Evolutionary conservation across 2,888 invertebrate genomes (phyloP).

Genomic region (Erpobdella octoculata): DNA sequence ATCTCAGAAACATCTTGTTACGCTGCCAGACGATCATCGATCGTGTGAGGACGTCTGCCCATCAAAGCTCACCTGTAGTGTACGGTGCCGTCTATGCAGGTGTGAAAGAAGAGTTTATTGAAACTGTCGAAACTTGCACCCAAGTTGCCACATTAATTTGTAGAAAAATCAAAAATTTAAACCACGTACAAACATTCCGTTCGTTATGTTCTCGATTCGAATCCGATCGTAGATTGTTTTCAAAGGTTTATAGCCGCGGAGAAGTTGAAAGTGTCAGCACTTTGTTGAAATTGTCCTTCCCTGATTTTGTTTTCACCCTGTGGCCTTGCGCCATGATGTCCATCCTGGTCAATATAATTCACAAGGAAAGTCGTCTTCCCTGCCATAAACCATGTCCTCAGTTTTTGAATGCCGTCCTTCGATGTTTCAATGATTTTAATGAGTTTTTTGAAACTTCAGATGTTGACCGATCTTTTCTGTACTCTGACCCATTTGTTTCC

Average conservation of each 20-base stretch:
- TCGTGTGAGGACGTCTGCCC: neutral
- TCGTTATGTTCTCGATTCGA: neutral
- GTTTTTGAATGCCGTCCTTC: neutral
- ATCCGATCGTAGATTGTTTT: neutral
- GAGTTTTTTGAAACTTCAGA: neutral
- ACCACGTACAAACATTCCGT: neutral
- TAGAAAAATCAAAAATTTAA: neutral
- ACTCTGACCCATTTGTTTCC: neutral
- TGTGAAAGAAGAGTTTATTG: neutral
- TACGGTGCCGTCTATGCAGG: neutral
- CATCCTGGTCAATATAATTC: neutral
- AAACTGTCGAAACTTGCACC: neutral
- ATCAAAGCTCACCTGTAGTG: neutral
- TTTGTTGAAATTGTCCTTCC: neutral
- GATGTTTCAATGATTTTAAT: neutral
- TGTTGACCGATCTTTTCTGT: neutral
- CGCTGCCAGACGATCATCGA: neutral
- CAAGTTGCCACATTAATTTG: neutral
- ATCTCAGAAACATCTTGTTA: neutral
- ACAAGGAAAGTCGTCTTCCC: neutral
- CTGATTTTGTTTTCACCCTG: neutral
- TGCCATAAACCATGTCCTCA: neutral
- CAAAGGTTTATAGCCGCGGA: neutral
- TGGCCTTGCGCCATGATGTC: neutral
- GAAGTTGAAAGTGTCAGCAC: neutral